Base-by-base conservation (phyloP, 2,797 vertebrate species). In the Sebastes elongatus region DNA sequence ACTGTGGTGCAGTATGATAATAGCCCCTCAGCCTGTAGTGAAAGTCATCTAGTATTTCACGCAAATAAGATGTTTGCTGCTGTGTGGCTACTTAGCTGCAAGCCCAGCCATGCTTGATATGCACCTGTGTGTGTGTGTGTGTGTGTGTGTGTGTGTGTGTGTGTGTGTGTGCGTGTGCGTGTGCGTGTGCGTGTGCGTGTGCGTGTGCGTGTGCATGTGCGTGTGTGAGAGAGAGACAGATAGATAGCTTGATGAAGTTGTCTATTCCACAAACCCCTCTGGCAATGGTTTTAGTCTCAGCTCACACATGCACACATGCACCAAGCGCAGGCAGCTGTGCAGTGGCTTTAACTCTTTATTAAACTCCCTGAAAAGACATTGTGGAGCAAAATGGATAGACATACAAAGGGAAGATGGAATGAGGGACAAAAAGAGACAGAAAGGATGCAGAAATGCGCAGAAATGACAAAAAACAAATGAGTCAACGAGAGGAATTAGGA, bases 41-140 rank as follows among this genome's bases (percentile, higher is more conserved):
- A 88, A 86, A 90, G 82, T 78, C 71, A 81, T 81, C 76, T 82
- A 66, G 57, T 10, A 38, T 92, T 90, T 80, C 86, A 74, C 72
- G 66, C 65, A 88, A 87, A 92, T 85, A 71, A 87, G 84, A 80
- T 85, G 90, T 88, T 88, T 92, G 78, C 82, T 87, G 69, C 78
- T 82, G 33, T 81, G 74, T 81, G 73, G 81, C 85, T 74, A 79
- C 73, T 85, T 10, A 70, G 28, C 78, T 92, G 74, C 92, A 91
- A 83, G 90, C 85, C 85, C 88, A 82, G 90, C 86, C 89, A 84
- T 70, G 91, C 73, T 90, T 32, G 66, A 86, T 84, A 64, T 84
- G 68, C 83, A 88, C 79, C 81, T 89, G 88, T 71, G 60, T 79
- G 80, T 73, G 55, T 76, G 46, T 70, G 71, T 61, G 72, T 63